Base-by-base conservation (phyloP, 1,140 invertebrate genomes). In the Bombus superbus region DNA sequence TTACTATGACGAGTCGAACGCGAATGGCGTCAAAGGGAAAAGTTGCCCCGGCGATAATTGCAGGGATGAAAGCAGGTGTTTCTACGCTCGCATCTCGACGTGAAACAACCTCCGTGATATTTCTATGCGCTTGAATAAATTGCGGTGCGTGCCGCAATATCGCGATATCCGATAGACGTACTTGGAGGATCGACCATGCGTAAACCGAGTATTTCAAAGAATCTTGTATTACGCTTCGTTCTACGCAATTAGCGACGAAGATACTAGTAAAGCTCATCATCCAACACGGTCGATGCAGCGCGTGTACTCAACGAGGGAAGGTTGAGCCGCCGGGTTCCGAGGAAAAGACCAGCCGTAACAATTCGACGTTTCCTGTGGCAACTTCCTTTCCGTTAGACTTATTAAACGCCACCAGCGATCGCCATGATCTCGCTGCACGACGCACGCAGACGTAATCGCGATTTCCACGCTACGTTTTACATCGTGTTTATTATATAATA, bases 341-440 rank as follows among this genome's bases (percentile, higher is more conserved):
- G 66, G 78, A 68, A 44, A 88, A 57, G 72, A 44, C 57, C 74
- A n/a, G 38, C 28, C 32, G 22, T 81, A 72, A 72, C 77, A 68
- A 81, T 81, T 57, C 73, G 57, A 22, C 82, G 66, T 75, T 82
- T 86, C 64, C 87, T 82, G 74, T 82, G 87, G 69, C 79, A 89
- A 88, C 69, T 89, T 88, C 72, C 72, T 75, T 66, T 80, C 69
- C 44, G 79, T 88, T 71, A 69, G n/a, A 10, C 32, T 38, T 53
- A 71, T 71, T 78, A 79, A 79, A 71, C 25, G 22, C 32, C 6
- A 42, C 15, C 66, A n/a, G 2, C 10, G 8, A 44, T 32, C 32
- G 32, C 32, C 22, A 13, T 3, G 22, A 11, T 32, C 13, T 28
- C 10, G n/a, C 5, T 35, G 28, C n/a, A 22, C 28, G 5, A 28